Conservation (phyloP, 2,113 vertebrate species). For the Heloderma charlesbogerti region DNA sequence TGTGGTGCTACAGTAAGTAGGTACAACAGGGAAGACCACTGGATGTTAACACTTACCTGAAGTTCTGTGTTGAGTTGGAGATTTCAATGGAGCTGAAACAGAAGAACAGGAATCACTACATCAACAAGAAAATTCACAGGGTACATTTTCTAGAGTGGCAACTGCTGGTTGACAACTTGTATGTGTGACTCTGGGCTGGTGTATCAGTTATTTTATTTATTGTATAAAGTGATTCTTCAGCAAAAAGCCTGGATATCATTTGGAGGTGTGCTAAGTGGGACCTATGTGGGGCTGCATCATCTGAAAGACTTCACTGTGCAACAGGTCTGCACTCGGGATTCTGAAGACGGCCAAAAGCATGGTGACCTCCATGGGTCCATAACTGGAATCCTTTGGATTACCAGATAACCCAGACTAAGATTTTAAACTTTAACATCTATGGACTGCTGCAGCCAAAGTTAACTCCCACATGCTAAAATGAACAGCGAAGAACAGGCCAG, state of each 20-base stretch:
- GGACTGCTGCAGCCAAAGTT: too few relatives aligned
- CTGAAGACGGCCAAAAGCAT: too few relatives aligned
- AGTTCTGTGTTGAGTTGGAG: slow-evolving; percentile 69
- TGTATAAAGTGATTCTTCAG: neutral
- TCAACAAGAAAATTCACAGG: neutral
- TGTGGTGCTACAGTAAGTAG: neutral
- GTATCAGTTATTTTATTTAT: neutral
- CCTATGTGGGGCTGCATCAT: too few relatives aligned
- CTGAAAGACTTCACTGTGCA: too few relatives aligned
- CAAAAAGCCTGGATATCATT: neutral
- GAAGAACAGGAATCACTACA: neutral
- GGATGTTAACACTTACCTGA: slow-evolving; percentile 72
- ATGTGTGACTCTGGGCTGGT: neutral
- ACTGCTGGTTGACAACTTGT: neutral
- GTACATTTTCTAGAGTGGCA: neutral
- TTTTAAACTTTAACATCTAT: too few relatives aligned
- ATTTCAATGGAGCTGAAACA: slow-evolving; percentile 47
- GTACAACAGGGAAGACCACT: neutral
- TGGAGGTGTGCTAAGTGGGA: too few relatives aligned
- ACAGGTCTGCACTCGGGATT: too few relatives aligned
- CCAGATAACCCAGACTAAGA: too few relatives aligned
- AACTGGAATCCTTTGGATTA: too few relatives aligned
- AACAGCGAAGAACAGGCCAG: too few relatives aligned
- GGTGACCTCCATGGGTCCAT: too few relatives aligned
- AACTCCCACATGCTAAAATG: too few relatives aligned